These are phyloP conservation scores for Triplophysa dalaica DNA, from an alignment of 2,113 vertebrate species.

Conservation along the genomic window DNA sequence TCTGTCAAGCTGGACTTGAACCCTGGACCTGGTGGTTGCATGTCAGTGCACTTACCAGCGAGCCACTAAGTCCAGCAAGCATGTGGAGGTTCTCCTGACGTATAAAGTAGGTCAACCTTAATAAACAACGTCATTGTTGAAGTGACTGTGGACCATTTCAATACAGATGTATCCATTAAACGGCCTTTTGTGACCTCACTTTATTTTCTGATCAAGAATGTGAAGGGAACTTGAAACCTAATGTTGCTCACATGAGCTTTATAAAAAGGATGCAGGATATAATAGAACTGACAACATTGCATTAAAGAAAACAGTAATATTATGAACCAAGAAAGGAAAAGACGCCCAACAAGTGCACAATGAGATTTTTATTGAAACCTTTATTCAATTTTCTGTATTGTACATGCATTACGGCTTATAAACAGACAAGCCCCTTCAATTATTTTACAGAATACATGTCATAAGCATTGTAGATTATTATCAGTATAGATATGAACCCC, in stretches of 20 bases:
- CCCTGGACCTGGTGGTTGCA: no score
- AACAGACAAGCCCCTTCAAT: slow-evolving; percentile 29
- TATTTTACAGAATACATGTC: slow-evolving; percentile 37
- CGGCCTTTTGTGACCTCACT: background rate
- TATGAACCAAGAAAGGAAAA: background rate
- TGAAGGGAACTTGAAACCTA: slow-evolving; percentile 75
- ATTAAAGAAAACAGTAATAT: background rate
- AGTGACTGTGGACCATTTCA: slow-evolving; percentile 43
- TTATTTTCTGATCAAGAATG: slow-evolving; percentile 61
- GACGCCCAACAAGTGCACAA: slow-evolving; percentile 68
- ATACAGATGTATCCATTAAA: background rate
- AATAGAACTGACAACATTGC: background rate
- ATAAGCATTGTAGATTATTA: slow-evolving; percentile 27
- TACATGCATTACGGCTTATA: slow-evolving; percentile 69
- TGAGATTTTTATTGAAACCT: slow-evolving; percentile 74
- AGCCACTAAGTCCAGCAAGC: no score
- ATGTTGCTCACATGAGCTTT: slow-evolving; percentile 57
- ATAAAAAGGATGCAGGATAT: slow-evolving; percentile 58
- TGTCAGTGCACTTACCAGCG: no score
- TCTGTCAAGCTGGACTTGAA: no score
- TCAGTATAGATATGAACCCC: slow-evolving; percentile 2
- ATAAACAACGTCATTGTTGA: slow-evolving; percentile 1
- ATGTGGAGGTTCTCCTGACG: no score
- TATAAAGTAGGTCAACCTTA: no score
- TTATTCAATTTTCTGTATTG: slow-evolving; percentile 80